Evolutionary conservation across 2,113 vertebrate genomes (phyloP).

Genomic region (Pterocles gutturalis): DNA sequence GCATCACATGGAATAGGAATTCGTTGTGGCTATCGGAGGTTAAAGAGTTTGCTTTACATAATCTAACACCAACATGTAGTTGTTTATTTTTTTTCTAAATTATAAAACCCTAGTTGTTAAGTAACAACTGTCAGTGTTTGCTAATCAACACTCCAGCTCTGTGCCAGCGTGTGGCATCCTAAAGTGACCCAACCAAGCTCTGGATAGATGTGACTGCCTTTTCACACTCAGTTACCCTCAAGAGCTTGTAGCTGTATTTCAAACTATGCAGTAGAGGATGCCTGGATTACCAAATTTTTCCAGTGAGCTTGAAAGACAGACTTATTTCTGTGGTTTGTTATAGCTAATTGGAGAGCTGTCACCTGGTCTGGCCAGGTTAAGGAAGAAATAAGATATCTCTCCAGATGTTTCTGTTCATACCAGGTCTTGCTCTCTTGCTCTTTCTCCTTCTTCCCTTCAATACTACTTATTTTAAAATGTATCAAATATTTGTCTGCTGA

Average conservation of each 20-base stretch:
- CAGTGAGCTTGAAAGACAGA: neutral
- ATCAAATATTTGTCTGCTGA: neutral
- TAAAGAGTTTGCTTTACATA: neutral
- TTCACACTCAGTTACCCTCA: neutral
- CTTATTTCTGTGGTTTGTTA: neutral
- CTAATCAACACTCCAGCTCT: neutral
- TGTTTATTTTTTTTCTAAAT: neutral
- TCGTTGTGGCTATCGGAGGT: neutral
- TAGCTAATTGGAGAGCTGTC: neutral
- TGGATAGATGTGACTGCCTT: accelerated
- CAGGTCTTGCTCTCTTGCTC: neutral
- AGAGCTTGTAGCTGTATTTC: neutral
- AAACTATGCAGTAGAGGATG: neutral
- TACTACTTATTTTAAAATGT: neutral
- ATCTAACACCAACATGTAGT: neutral
- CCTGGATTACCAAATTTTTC: neutral
- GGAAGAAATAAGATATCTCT: neutral
- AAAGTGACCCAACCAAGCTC: neutral
- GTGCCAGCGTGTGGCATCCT: neutral
- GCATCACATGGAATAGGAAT: neutral
- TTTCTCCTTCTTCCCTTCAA: neutral
- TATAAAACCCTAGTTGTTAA: neutral
- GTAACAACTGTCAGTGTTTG: neutral
- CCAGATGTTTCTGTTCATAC: neutral
- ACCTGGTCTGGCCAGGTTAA: neutral